Percentiles rank a stretch among this genome's conserved stretches.
Evolutionary conservation across 2,888 invertebrate genomes (phyloP).

Genomic region (Leptinotarsa juncta): DNA sequence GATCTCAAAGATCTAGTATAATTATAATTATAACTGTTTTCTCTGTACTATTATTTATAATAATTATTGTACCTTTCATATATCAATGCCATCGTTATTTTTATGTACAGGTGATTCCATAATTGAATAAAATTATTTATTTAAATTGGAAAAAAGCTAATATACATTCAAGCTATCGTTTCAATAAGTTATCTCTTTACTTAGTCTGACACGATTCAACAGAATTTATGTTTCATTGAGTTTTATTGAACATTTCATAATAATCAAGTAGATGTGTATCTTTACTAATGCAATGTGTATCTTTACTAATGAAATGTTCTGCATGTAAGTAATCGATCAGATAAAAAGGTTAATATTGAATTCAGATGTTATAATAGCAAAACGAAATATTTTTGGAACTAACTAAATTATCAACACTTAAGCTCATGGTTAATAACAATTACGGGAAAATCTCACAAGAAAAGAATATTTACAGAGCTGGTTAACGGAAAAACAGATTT

Average conservation of each 20-base stretch:
- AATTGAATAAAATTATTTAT: constrained; percentile 40
- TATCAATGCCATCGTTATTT: constrained; percentile 46
- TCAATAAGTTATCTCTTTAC: constrained; percentile 25
- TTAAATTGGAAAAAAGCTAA: constrained; percentile 38
- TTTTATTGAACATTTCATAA: constrained; percentile 4
- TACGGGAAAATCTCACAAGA: too few species aligned
- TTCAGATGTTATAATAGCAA: too few species aligned
- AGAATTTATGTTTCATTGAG: constrained; percentile 16
- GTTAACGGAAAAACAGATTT: too few species aligned
- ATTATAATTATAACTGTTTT: constrained; percentile 38
- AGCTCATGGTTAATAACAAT: too few species aligned
- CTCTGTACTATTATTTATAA: constrained; percentile 37
- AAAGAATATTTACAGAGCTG: too few species aligned
- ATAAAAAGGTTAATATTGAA: too few species aligned
- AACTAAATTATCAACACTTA: too few species aligned
- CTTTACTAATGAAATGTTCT: too few species aligned
- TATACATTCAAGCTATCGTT: constrained; percentile 30
- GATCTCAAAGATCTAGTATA: constrained; percentile 39
- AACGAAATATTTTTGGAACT: too few species aligned
- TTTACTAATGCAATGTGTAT: neutral
- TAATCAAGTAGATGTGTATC: neutral
- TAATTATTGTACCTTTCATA: constrained; percentile 44
- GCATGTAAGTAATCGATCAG: too few species aligned
- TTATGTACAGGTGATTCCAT: constrained; percentile 36
- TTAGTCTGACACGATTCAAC: constrained; percentile 14